These are phyloP conservation scores for Dendroctonus valens DNA, from an alignment of 1,140 invertebrate genomes.

Conservation along the genomic window DNA sequence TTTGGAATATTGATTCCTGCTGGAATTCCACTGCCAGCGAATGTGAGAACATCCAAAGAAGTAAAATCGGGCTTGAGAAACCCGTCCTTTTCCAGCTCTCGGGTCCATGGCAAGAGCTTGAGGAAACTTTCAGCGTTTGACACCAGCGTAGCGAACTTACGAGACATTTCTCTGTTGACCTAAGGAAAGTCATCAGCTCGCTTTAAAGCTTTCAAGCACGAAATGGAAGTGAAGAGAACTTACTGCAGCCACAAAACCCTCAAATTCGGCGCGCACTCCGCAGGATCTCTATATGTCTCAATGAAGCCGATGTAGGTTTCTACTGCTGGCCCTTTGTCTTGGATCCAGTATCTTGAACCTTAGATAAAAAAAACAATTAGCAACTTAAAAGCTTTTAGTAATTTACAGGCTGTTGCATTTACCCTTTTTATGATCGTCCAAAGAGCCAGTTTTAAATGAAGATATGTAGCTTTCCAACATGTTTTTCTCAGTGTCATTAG, in stretches of 20 bases:
- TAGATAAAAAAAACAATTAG: background rate
- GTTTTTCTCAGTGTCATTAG: conserved; percentile 76
- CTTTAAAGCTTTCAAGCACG: conserved; percentile 1
- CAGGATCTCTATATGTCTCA: conserved; percentile 71
- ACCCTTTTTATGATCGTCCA: conserved; percentile 86
- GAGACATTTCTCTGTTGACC: conserved; percentile 84
- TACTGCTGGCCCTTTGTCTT: conserved; percentile 87
- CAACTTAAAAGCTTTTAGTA: background rate
- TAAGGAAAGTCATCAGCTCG: background rate
- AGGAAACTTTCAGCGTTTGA: conserved; percentile 78
- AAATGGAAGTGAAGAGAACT: background rate
- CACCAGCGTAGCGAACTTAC: conserved; percentile 84
- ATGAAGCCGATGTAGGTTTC: conserved; percentile 67
- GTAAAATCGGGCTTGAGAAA: conserved; percentile 95
- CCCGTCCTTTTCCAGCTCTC: conserved; percentile 85
- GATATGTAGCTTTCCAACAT: conserved; percentile 88
- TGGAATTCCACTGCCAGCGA: conserved; percentile 87
- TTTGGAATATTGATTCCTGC: conserved; percentile 97
- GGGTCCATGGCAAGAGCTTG: conserved; percentile 81
- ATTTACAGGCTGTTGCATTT: background rate
- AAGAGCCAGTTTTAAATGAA: conserved; percentile 80
- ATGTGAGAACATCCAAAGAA: conserved; percentile 91
- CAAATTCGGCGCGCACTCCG: conserved; percentile 93
- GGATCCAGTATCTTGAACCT: conserved; percentile 83
- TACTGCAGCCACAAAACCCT: conserved; percentile 94